Evolutionary conservation across 2,888 invertebrate genomes (phyloP), one percentile per base, ranked within the genome.

Genomic region (Stictocephala bisonia): DNA sequence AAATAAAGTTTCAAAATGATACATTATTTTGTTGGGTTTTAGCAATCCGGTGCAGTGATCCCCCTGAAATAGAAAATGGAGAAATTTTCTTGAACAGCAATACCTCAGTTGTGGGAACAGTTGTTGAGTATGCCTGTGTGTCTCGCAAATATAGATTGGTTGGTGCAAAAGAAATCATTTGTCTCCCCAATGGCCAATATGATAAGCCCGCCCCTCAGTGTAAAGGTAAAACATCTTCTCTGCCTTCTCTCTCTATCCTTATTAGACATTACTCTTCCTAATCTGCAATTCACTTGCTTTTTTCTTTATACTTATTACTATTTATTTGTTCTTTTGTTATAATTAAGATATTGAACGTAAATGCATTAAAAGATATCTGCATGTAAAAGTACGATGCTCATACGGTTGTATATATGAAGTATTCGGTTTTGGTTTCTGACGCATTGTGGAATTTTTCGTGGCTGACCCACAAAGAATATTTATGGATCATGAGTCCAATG

Each of bases 161-260:
- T 22, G 96, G 96, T 22, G 86, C 90, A 0, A 86, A 87, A 15
- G 85, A 88, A 60, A 86, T 93, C 31, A 87, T 87, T 24, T 96
- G 96, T 79, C 85, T 92, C 68, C 87, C 91, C 11, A 90, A 88
- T 58, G 96, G 96, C 0, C 88, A 90, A 74, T 96, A 95, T 88
- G 94, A 95, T 82, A 89, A 89, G 68, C 85, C 89, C 0, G 85
- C 92, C 56, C 95, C 96, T 0, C 86, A 86, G 58, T 96, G 96
- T 82, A 86, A 86, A 82, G 87, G 93, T 80, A 64, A 64, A 13
- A 20, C 31, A 15, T 18, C 60, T 60, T 18, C 9, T 20, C 51
- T 51, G 18, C 13, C 20, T 15, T 51, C 22, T 51, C 18, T 20
- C 20, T 51, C 18, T 3, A 51, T 22, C 18, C 18, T 29, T 60